A percentile compares a stretch with the other conserved stretches of the same genome.
These are phyloP conservation scores for Junonia oenone DNA, from an alignment of 2,888 invertebrate genomes.

Conservation along the genomic window DNA sequence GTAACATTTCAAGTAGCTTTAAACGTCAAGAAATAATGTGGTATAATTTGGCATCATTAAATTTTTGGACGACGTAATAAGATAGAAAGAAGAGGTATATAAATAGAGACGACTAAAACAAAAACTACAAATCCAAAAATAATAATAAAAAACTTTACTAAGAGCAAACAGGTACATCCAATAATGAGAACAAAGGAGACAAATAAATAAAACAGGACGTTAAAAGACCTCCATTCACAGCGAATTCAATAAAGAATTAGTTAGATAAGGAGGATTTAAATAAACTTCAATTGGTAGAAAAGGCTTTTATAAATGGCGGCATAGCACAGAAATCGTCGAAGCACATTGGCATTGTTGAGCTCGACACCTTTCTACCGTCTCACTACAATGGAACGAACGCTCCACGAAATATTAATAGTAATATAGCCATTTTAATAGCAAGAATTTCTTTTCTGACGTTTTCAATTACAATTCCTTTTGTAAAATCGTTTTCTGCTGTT, in stretches of 20 bases:
- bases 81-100: too few species aligned
- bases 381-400: conserved; percentile 15
- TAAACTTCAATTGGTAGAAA: conserved; percentile 26
- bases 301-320: conserved; percentile 22
- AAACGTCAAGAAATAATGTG: not conserved
- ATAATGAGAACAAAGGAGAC: not conserved
- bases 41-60: not conserved
- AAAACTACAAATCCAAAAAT: not conserved
- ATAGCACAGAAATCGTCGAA: conserved; percentile 22
- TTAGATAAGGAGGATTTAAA: conserved; percentile 23
- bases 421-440: conserved; percentile 13
- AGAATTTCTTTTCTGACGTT: conserved; percentile 2
- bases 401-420: conserved; percentile 12
- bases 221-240: not conserved
- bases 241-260: conserved; percentile 11
- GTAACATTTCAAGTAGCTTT: not conserved
- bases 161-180: not conserved
- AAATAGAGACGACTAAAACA: not conserved
- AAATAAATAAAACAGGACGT: not conserved
- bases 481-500: not conserved
- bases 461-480: conserved; percentile 1
- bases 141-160: not conserved
- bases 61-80: too few species aligned
- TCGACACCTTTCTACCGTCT: conserved; percentile 18
- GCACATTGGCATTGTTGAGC: conserved; percentile 22